Base-by-base conservation (phyloP, 2,797 vertebrate species). In the Micropoecilia bifurca region DNA sequence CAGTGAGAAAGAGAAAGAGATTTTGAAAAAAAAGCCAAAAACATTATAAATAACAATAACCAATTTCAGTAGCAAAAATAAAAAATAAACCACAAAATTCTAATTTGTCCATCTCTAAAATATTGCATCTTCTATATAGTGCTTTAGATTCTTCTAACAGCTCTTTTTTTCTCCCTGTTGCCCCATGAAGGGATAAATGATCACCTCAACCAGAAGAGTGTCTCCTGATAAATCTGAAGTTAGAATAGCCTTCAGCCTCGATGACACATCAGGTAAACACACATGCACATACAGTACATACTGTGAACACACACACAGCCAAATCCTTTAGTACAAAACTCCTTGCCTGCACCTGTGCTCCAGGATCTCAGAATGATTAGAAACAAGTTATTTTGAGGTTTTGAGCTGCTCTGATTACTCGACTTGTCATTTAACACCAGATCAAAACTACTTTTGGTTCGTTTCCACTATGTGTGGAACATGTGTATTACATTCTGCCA, bases 241-340 rank as follows among this genome's bases (percentile, higher is more conserved):
- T 89, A 95, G 97, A 95, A 99, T 99, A 82, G 96, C 98, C 93
- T 99, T 99, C 96, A 99, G 97, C 95, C 97, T 99, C 43, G 96
- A 95, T 87, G 93, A 97, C 80, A 94, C 96, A 85, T 89, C 97
- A 97, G 98, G 98, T 99, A 96, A 80, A 77, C 68, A 71, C 75
- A 79, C 69, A 57, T 66, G 43, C 36, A 57, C 79, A 43, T 75
- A 45, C 78, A 79, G 75, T 76, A 75, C 75, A 78, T 14, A 74
- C 50, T 39, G 61, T 74, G 45, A 69, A 53, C 76, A 73, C 77
- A 80, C 66, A 59, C 22, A 57, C 6, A 63, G 43, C 20, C 76
- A 75, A 76, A 75, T 22, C 61, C 57, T 14, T 13, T 71, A 41
- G 43, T 78, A 46, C 47, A 46, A 68, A 45, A 47, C 53, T 48